Percentiles rank a stretch among this genome's conserved stretches.
These are phyloP conservation scores for Meiosimyza platycephala DNA, from an alignment of 2,888 invertebrate genomes.

Conservation along the genomic window DNA sequence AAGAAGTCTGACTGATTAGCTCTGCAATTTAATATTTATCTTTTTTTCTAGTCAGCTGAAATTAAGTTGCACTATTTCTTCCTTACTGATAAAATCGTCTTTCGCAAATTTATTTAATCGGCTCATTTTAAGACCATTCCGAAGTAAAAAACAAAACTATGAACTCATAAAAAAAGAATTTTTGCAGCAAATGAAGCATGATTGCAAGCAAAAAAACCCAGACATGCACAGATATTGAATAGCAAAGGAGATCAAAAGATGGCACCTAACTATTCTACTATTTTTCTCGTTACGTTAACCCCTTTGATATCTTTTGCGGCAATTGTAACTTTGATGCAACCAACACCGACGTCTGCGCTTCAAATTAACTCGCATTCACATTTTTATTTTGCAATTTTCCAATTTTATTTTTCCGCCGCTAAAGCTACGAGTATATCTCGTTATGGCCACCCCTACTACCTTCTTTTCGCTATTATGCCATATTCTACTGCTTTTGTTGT, in stretches of 20 bases:
- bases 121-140: neutral
- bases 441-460: neutral
- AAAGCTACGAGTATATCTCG: neutral
- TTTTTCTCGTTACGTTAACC: too few species aligned
- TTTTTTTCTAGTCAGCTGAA: too few species aligned
- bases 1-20: too few species aligned
- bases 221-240: neutral
- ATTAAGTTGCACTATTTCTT: too few species aligned
- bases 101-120: slow-evolving; percentile 5
- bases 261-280: neutral
- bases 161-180: slow-evolving; percentile 34
- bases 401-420: slow-evolving; percentile 17
- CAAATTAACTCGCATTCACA: slow-evolving; percentile 3
- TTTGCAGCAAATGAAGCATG: slow-evolving; percentile 24
- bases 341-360: neutral
- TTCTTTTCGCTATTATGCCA: neutral
- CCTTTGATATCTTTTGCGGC: too few species aligned
- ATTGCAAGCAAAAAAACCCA: slow-evolving; percentile 13
- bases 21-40: too few species aligned
- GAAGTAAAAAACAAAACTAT: slow-evolving; percentile 13
- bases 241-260: neutral
- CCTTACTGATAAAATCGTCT: too few species aligned
- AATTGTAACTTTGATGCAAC: too few species aligned
- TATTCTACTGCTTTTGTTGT: neutral
- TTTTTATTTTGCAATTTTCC: slow-evolving; percentile 36